A percentile compares a stretch with the other conserved stretches of the same genome.
Conservation (phyloP, 2,113 vertebrate genomes). For the Pseudorasbora parva region DNA sequence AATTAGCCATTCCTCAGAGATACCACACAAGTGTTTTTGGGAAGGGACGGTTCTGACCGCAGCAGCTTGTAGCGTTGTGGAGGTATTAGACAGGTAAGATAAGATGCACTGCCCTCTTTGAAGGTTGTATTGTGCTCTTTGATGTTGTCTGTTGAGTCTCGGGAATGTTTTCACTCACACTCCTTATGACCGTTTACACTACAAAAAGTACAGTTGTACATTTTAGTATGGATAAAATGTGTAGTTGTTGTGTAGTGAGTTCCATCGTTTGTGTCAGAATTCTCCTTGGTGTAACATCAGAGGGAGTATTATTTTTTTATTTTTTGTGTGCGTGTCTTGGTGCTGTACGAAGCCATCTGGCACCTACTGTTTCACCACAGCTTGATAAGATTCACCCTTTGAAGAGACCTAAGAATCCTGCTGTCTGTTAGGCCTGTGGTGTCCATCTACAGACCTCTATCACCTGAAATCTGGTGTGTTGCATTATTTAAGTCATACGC, state of each 20-base stretch:
- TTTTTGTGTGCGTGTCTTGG: conserved; percentile 29
- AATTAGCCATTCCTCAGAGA: conserved; percentile 21
- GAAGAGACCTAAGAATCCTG: conserved; percentile 50
- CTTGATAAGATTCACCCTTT: conserved; percentile 56
- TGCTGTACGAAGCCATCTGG: conserved; percentile 53
- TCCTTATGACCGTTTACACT: not conserved
- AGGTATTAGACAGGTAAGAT: conserved; percentile 42
- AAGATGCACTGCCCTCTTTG: not conserved
- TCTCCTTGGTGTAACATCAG: conserved; percentile 28
- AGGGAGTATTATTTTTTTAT: not conserved
- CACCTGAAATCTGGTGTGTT: conserved; percentile 15
- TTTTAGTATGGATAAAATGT: not conserved
- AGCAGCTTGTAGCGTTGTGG: not conserved
- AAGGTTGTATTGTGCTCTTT: conserved; percentile 28
- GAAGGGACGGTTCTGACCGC: conserved; percentile 2
- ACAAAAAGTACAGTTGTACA: not conserved
- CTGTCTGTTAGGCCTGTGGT: conserved; percentile 50
- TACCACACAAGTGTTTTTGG: not conserved
- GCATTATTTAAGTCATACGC: not conserved
- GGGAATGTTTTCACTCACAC: not conserved
- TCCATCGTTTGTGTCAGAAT: not conserved
- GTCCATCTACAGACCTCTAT: conserved; percentile 38
- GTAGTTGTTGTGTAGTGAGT: not conserved
- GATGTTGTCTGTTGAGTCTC: not conserved
- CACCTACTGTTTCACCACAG: conserved; percentile 53